Conservation (phyloP, 1,140 invertebrate species). For the Euwallacea similis region DNA sequence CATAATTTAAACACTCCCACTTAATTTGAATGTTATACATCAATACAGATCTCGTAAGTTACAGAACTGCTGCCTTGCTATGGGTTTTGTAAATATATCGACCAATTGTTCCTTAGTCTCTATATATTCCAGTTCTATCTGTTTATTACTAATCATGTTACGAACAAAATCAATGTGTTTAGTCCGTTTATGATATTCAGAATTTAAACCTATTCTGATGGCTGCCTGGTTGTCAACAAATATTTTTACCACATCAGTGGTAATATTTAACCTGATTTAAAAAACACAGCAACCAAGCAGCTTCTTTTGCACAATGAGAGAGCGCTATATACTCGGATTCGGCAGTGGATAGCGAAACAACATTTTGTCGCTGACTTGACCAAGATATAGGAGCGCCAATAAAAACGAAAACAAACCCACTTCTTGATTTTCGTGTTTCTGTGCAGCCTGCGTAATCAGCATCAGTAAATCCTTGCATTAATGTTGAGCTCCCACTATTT, state of each 20-base stretch:
- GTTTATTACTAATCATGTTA: background rate
- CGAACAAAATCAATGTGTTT: conserved; percentile 52
- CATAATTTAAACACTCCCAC: conserved; percentile 8
- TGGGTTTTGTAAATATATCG: conserved; percentile 40
- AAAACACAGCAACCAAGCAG: conserved; percentile 44
- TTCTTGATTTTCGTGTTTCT: conserved; percentile 47
- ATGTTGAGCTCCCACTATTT: conserved; percentile 8
- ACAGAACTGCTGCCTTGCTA: conserved; percentile 12
- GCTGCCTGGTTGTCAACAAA: conserved; percentile 21
- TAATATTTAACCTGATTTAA: conserved; percentile 48
- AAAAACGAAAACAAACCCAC: conserved; percentile 50
- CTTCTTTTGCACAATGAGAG: conserved; percentile 47
- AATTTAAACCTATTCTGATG: conserved; percentile 7
- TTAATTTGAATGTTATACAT: conserved; percentile 9
- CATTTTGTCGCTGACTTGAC: conserved; percentile 51
- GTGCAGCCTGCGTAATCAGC: conserved; percentile 51
- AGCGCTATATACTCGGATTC: conserved; percentile 54
- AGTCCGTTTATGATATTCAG: conserved; percentile 26
- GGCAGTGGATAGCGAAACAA: conserved; percentile 49
- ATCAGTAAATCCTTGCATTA: conserved; percentile 46
- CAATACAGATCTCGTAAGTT: conserved; percentile 8
- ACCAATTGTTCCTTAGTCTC: conserved; percentile 24
- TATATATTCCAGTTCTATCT: conserved; percentile 33
- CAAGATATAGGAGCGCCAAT: conserved; percentile 49
- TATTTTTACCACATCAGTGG: conserved; percentile 23